Evolutionary conservation across 2,888 invertebrate species (phyloP), one percentile per base, ranked within the genome.

Genomic region (Agrilus mali): DNA sequence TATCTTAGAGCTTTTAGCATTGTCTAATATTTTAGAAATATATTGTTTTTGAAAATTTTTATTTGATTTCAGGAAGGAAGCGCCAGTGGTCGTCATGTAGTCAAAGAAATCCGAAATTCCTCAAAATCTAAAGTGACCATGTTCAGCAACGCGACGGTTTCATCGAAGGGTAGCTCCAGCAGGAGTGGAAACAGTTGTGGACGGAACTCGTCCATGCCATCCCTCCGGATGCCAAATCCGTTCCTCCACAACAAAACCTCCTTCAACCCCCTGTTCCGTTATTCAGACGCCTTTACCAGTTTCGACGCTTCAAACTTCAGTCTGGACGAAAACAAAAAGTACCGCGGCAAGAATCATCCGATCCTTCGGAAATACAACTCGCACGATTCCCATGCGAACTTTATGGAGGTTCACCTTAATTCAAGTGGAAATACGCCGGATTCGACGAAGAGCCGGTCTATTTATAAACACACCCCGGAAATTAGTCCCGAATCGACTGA

Each of bases 311-410:
- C 63, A n/a, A 57, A 62, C 42, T 64, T 63, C 50, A 52, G 59
- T 38, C 60, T 60, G 45, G 58, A 60, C 41, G 56, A 57, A 31
- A 48, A 32, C 16, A 48, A 48, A 38, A 41, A 47, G 20, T 33
- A 40, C 17, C 42, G 40, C 35, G 43, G 71, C 45, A 71, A 70
- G 48, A 74, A 74, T 47, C 56, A 71, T 27, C 63, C 73, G 36
- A 63, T 59, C 22, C 50, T 64, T 41, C 51, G 64, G 33, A 51
- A 64, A 32, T 65, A 63, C 50, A 61, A 64, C 43, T 65, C 74
- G 13, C 74, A 75, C 47, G 64, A 65, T 43, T 61, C 63, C 20
- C 4, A 59, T 67, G 50, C 57, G 67, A 44, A 71, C 66, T 71
- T 72, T 36, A 53, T 53, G 46, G 72, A 72, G 35, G 49, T 53